A percentile compares a stretch with the other conserved stretches of the same genome.
These are phyloP conservation scores for Aeoliscus strigatus DNA, from an alignment of 2,797 vertebrate genomes.

Conservation along the genomic window DNA sequence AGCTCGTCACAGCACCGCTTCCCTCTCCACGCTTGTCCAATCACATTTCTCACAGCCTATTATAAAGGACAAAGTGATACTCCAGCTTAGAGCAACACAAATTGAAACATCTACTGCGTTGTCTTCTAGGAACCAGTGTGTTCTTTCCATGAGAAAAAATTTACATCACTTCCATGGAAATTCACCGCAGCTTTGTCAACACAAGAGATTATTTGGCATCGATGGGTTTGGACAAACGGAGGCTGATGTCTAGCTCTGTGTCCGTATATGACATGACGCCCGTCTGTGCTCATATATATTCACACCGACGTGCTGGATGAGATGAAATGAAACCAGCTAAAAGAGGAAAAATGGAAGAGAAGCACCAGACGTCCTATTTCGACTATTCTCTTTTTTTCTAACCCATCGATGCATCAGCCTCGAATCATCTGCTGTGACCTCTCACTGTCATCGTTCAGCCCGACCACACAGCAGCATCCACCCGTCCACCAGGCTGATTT, in stretches of 20 bases:
- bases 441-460: slow-evolving; percentile 46
- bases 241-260: too few relatives aligned
- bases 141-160: slow-evolving; percentile 21
- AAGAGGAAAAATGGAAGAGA: slow-evolving; percentile 16
- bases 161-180: neutral
- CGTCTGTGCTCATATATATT: neutral
- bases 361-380: slow-evolving; percentile 20
- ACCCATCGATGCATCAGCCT: slow-evolving; percentile 29
- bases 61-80: slow-evolving; percentile 70
- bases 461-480: slow-evolving; percentile 42
- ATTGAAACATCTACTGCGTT: slow-evolving; percentile 63
- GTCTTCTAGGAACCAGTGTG: slow-evolving; percentile 23
- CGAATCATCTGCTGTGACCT: slow-evolving; percentile 37
- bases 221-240: too few relatives aligned
- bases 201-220: neutral
- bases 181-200: neutral
- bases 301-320: neutral
- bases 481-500: slow-evolving; percentile 39
- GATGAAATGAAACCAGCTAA: slow-evolving; percentile 1
- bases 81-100: slow-evolving; percentile 55
- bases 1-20: slow-evolving; percentile 59
- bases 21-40: slow-evolving; percentile 68
- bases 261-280: neutral
- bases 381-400: slow-evolving; percentile 32
- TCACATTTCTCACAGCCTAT: slow-evolving; percentile 70